These are phyloP conservation scores for Neocrepidodera transversa DNA, from an alignment of 2,888 invertebrate genomes.

Conservation along the genomic window DNA sequence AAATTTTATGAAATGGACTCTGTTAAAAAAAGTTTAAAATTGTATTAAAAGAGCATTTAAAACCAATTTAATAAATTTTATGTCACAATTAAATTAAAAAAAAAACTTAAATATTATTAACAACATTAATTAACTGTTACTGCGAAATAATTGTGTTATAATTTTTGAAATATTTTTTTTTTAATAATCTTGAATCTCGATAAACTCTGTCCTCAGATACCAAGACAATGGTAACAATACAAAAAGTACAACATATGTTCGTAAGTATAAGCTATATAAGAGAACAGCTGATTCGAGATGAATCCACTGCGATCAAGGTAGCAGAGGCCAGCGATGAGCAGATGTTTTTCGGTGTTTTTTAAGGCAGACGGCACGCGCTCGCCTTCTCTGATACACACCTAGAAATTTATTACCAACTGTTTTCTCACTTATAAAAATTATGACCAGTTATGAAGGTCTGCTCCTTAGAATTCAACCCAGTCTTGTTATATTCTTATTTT, in stretches of 20 bases:
- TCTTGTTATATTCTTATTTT: conserved; percentile 7
- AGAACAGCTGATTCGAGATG: conserved; percentile 58
- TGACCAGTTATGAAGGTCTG: not conserved
- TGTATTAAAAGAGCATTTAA: too few species aligned
- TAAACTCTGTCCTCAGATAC: not conserved
- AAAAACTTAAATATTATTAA: too few species aligned
- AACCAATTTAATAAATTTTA: too few species aligned
- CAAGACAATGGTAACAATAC: conserved; percentile 24
- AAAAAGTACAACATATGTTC: conserved; percentile 40
- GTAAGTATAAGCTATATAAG: conserved; percentile 32
- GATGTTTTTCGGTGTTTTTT: conserved; percentile 51
- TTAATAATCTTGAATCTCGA: not conserved
- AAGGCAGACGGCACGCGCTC: conserved; percentile 60
- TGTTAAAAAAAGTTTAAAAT: too few species aligned
- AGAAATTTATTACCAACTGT: conserved; percentile 16
- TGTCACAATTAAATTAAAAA: too few species aligned
- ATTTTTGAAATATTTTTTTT: too few species aligned
- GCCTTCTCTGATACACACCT: conserved; percentile 31
- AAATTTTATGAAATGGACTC: too few species aligned
- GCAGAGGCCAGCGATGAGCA: conserved; percentile 50
- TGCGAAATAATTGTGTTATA: too few species aligned
- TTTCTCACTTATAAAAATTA: conserved; percentile 22
- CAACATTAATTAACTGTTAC: too few species aligned
- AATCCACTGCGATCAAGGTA: conserved; percentile 51
- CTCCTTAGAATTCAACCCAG: not conserved